These are phyloP conservation scores for Rhinoderma darwinii DNA, from an alignment of 2,113 vertebrate genomes.

Conservation along the genomic window DNA sequence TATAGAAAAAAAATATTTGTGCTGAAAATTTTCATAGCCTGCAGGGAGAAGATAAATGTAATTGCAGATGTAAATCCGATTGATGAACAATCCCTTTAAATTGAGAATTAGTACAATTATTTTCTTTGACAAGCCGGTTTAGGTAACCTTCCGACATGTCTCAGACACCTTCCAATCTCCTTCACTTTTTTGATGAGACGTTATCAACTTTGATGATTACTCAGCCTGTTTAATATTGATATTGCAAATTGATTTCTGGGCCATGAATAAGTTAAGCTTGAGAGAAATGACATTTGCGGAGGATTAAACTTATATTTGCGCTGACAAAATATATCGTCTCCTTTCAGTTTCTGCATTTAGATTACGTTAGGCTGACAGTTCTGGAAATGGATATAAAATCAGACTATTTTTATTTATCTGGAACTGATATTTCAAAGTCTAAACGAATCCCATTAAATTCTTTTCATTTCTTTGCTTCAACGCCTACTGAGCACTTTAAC, in stretches of 20 bases:
- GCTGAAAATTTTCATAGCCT: not conserved
- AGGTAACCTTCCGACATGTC: not conserved
- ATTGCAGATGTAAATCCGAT: not conserved
- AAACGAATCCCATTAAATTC: constrained; percentile 16
- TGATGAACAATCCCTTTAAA: not conserved
- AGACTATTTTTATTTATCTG: constrained; percentile 20
- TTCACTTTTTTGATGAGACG: not conserved
- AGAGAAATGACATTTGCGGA: constrained; percentile 47
- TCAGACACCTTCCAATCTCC: not conserved
- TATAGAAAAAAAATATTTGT: not conserved
- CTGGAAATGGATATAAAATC: constrained; percentile 20
- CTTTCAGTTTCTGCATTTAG: constrained; percentile 7
- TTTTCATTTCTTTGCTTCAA: not conserved
- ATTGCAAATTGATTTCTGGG: constrained; percentile 43
- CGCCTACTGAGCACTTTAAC: not conserved
- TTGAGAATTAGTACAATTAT: not conserved
- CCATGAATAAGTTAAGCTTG: constrained; percentile 11
- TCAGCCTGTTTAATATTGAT: constrained; percentile 46
- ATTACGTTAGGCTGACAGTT: constrained; percentile 8
- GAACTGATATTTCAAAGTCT: constrained; percentile 1
- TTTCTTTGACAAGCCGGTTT: not conserved
- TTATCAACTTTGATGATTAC: constrained; percentile 16
- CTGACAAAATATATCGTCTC: constrained; percentile 18
- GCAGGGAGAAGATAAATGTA: not conserved
- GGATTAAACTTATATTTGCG: constrained; percentile 32